Evolutionary conservation across 2,797 vertebrate genomes (phyloP), one percentile per base, ranked within the genome.

Genomic region (Sciurus vulgaris): DNA sequence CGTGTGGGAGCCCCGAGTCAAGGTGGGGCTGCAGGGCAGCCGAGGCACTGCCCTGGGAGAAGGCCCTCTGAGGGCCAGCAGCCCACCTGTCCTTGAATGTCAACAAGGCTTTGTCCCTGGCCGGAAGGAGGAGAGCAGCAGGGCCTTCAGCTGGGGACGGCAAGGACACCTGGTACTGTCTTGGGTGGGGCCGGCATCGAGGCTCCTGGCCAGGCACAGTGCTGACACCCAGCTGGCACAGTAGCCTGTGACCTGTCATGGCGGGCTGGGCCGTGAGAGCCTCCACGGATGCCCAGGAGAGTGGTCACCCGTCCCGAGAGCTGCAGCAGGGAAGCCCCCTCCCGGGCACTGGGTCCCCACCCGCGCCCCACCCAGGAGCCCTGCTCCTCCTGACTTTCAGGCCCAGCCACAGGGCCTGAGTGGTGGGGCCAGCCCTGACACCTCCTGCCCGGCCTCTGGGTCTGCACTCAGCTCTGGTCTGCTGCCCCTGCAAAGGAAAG

Each of bases 121-220:
- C 14, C 1, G 0, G 72, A 74, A 28, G 14, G n/a, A 70, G 2
- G 12, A 0, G 3, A 59, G 3, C 7, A 20, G 24, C 2, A 0
- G 11, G 7, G 6, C 20, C 22, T 2, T 22, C 12, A 0, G 72
- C 73, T 10, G 35, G 44, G 3, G 77, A 30, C 1, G 3, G 30
- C 15, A 3, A 13, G 17, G 7, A 41, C 14, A 11, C 2, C 4
- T 3, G 51, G 28, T 22, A 4, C 7, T 5, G 0, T 13, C 81
- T 18, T 3, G 12, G 51, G 33, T 2, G 1, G 2, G 67, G 30
- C 1, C 7, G 35, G 0, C 2, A 0, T 1, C 0, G 33, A 15
- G 38, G 38, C 7, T 26, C 33, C 76, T 7, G 17, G 38, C n/a
- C 1, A 0, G 47, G 12, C 47, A 24, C 0, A 38, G 38, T 38